These are phyloP conservation scores for Thymelicus acteon DNA, from an alignment of 2,888 invertebrate species.

Conservation along the genomic window DNA sequence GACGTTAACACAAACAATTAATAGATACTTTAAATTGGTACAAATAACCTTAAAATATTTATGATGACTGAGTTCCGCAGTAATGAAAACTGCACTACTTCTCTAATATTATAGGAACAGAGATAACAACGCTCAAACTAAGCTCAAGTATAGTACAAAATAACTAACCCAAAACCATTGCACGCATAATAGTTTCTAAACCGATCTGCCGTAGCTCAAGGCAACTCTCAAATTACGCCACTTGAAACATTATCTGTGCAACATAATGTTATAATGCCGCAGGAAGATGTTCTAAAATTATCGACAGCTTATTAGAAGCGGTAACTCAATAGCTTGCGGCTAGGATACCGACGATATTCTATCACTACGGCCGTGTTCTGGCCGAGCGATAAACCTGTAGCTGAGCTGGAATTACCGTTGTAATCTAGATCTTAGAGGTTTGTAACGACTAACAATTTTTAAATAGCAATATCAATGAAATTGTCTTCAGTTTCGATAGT, in stretches of 20 bases:
- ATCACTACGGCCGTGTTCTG: slow-evolving; percentile 37
- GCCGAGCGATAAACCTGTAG: slow-evolving; percentile 36
- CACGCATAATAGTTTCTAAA: slow-evolving; percentile 28
- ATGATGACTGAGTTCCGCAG: too few relatives aligned
- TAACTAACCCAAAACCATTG: slow-evolving; percentile 11
- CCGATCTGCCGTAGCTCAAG: slow-evolving; percentile 20
- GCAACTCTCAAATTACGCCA: slow-evolving; percentile 27
- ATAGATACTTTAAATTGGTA: too few relatives aligned
- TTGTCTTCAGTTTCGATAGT: neutral
- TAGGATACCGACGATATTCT: slow-evolving; percentile 51
- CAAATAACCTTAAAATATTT: too few relatives aligned
- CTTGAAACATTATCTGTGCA: slow-evolving; percentile 38
- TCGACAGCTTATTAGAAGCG: slow-evolving; percentile 61
- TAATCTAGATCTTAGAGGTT: neutral
- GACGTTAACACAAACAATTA: too few relatives aligned
- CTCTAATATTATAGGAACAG: too few relatives aligned
- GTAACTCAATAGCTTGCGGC: slow-evolving; percentile 66
- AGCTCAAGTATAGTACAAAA: neutral
- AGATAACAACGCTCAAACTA: too few relatives aligned
- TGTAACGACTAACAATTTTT: neutral
- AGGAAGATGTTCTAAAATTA: slow-evolving; percentile 66
- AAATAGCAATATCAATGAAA: neutral
- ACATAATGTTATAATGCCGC: slow-evolving; percentile 41
- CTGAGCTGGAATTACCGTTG: slow-evolving; percentile 9
- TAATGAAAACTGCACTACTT: too few relatives aligned